A percentile compares a stretch with the other conserved stretches of the same genome.
phyloP scores from a whole-genome alignment of 2,888 invertebrate species.

The Allacma fusca region DNA sequence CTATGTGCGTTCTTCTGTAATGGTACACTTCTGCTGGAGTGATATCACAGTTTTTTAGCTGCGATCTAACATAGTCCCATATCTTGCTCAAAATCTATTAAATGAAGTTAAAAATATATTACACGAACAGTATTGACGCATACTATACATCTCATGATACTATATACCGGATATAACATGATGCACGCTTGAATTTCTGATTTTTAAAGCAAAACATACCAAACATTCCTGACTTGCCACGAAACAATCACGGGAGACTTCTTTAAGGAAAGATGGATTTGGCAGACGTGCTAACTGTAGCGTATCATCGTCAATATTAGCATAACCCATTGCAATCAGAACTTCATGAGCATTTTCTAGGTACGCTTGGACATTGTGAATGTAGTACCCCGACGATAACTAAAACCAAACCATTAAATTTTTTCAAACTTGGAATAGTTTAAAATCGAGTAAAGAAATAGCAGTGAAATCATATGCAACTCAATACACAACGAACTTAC shows the following conservation, averaged over 20 bases:
- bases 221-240: slow-evolving; percentile 88
- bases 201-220: too few species aligned
- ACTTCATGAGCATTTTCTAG: slow-evolving; percentile 79
- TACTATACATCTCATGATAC: too few species aligned
- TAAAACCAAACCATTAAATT: slow-evolving; percentile 63
- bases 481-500: slow-evolving; percentile 67
- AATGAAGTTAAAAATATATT: slow-evolving; percentile 47
- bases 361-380: slow-evolving; percentile 84
- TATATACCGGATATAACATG: too few species aligned
- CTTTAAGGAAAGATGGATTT: slow-evolving; percentile 77
- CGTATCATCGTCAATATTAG: slow-evolving; percentile 63
- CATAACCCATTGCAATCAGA: slow-evolving; percentile 85
- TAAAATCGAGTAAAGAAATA: too few species aligned
- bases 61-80: slow-evolving; percentile 74
- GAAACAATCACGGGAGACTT: slow-evolving; percentile 82
- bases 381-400: slow-evolving; percentile 87
- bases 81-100: slow-evolving; percentile 78
- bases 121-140: too few species aligned
- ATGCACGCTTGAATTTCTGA: too few species aligned
- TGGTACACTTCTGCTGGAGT: slow-evolving; percentile 76
- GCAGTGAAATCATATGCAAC: too few species aligned
- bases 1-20: slow-evolving; percentile 69
- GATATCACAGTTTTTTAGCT: slow-evolving; percentile 64
- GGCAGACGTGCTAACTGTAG: slow-evolving; percentile 47
- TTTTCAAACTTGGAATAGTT: slow-evolving; percentile 43